Conservation (phyloP, 1,140 invertebrate species). For the Aphidius ervi region DNA sequence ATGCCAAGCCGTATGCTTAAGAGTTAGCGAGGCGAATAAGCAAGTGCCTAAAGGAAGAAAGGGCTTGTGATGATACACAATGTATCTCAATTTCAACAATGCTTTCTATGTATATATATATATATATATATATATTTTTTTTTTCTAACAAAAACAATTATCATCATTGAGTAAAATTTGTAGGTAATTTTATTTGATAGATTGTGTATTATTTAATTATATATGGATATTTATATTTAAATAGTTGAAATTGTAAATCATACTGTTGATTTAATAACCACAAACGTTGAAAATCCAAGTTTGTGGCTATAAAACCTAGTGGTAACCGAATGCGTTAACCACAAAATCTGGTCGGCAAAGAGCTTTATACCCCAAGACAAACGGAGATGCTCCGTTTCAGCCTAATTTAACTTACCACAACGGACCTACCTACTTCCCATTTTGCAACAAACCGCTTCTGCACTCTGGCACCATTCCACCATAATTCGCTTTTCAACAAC, state of each 20-base stretch:
- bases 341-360: conserved; percentile 7
- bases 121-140: no score
- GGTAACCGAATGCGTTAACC: no score
- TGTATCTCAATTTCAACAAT: not conserved
- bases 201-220: no score
- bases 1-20: conserved; percentile 27
- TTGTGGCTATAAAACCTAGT: no score
- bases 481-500: conserved; percentile 23
- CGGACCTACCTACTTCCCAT: conserved; percentile 13
- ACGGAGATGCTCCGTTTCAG: conserved; percentile 24
- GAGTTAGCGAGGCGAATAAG: conserved; percentile 17
- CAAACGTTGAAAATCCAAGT: no score
- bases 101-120: no score
- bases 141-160: no score
- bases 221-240: no score
- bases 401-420: conserved; percentile 28
- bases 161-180: no score
- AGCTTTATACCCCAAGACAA: conserved; percentile 22
- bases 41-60: conserved; percentile 16
- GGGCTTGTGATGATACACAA: conserved; percentile 18
- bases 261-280: no score
- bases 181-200: no score
- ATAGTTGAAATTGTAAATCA: no score
- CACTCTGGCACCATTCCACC: conserved; percentile 11
- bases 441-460: conserved; percentile 1